Evolutionary conservation across 2,888 invertebrate species (phyloP), one percentile per base, ranked within the genome.

Genomic region (Athalia cordata): DNA sequence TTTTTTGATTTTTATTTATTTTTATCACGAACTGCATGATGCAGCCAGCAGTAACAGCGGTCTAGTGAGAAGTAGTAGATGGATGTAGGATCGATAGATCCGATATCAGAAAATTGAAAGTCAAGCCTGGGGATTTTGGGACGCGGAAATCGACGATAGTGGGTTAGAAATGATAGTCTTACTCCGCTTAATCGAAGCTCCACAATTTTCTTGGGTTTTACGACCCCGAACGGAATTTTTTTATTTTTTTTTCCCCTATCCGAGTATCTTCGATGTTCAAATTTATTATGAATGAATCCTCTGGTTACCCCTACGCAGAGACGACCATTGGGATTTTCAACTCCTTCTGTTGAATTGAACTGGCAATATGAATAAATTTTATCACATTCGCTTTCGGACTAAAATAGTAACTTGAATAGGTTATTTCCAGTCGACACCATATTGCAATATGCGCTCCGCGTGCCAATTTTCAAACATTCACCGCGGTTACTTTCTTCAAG

Each of bases 61-160:
- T 45, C 6, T 7, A 6, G 13, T 7, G 5, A 45, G 15, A 45
- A 55, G 50, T 13, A 55, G 57, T 15, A 57, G 29, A 29, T 29
- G 29, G 29, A 29, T 29, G 52, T 55, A 7, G 8, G 50, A 49
- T 52, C 9, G n/a, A 43, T 5, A 68, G 72, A 59, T 72, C 52
- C 47, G 72, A 61, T 77, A 77, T 78, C 64, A 65, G 72, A 65
- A 78, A 74, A 78, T 78, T 74, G 78, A 74, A 78, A 78, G 43
- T 59, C 64, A 62, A 78, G 74, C 78, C 74, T 61, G 15, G 50
- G 64, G 78, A 77, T 77, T 45, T 77, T 62, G n/a, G 49, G 8
- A 2, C 43, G 6, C 5, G 7, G 52, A 52, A 76, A 76, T 55
- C 43, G 43, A 15, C 55, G 68, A 52, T 9, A 47, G 49, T 29